Evolutionary conservation across 2,797 vertebrate genomes (phyloP).

Genomic region (Pangasius macronema): DNA sequence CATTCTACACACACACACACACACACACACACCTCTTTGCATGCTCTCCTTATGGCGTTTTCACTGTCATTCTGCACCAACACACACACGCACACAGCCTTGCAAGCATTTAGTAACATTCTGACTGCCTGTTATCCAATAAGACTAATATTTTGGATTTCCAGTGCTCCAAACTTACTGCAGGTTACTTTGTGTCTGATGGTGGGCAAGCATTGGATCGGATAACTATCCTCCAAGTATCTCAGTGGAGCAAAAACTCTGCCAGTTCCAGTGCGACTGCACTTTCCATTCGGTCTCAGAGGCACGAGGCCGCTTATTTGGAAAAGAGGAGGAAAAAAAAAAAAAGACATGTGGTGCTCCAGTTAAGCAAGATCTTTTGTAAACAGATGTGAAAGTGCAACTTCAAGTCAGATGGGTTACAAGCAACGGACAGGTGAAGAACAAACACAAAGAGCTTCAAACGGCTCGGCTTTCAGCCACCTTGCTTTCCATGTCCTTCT

Average conservation of each 20-base stretch:
- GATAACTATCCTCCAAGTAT: background rate
- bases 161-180: background rate
- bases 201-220: background rate
- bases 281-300: background rate
- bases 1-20: background rate
- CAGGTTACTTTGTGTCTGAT: background rate
- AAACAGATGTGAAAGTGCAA: conserved; percentile 9
- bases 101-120: background rate
- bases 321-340: background rate
- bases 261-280: background rate
- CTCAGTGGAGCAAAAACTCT: background rate
- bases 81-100: background rate
- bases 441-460: conserved; percentile 6
- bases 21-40: background rate
- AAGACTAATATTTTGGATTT: background rate
- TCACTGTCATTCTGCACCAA: background rate
- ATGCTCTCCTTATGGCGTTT: background rate
- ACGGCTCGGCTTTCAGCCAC: background rate
- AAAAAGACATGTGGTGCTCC: background rate
- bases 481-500: background rate
- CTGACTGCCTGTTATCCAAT: background rate
- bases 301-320: background rate
- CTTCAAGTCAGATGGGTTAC: background rate
- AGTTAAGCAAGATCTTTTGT: background rate
- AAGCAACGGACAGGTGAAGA: background rate